Evolutionary conservation across 2,888 invertebrate genomes (phyloP).

Genomic region (Nudaria mundana): DNA sequence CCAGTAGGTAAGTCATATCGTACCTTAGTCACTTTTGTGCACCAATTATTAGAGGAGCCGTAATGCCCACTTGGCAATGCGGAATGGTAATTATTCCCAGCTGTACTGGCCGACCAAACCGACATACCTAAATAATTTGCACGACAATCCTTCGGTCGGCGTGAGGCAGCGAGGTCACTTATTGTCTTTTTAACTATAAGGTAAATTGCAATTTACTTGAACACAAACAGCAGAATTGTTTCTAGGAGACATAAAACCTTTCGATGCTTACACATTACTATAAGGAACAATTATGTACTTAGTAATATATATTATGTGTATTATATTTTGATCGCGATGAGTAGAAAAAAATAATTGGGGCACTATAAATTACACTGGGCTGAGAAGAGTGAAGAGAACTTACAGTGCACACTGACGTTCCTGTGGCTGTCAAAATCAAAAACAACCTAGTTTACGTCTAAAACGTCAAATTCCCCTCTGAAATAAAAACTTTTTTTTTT

Average conservation of each 20-base stretch:
- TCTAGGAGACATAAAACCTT: constrained; percentile 2
- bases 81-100: constrained; percentile 77
- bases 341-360: too few species aligned
- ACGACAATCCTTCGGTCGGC: constrained; percentile 63
- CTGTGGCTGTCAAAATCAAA: too few species aligned
- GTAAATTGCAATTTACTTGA: constrained; percentile 8
- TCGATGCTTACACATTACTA: background rate
- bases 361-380: too few species aligned
- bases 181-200: constrained; percentile 13
- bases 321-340: too few species aligned
- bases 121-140: constrained; percentile 82
- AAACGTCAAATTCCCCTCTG: too few species aligned
- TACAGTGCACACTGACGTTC: too few species aligned
- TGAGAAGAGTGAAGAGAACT: too few species aligned
- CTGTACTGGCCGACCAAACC: constrained; percentile 86
- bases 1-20: constrained; percentile 38
- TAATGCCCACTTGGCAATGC: constrained; percentile 67
- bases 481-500: too few species aligned
- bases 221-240: constrained; percentile 17
- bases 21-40: constrained; percentile 75
- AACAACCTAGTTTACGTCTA: too few species aligned
- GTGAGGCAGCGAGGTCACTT: constrained; percentile 66
- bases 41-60: constrained; percentile 70
- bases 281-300: too few species aligned
- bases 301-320: too few species aligned